Percentiles rank a stretch among this genome's conserved stretches.
Evolutionary conservation across 2,797 vertebrate species (phyloP).

Genomic region (Hippocampus kuda): DNA sequence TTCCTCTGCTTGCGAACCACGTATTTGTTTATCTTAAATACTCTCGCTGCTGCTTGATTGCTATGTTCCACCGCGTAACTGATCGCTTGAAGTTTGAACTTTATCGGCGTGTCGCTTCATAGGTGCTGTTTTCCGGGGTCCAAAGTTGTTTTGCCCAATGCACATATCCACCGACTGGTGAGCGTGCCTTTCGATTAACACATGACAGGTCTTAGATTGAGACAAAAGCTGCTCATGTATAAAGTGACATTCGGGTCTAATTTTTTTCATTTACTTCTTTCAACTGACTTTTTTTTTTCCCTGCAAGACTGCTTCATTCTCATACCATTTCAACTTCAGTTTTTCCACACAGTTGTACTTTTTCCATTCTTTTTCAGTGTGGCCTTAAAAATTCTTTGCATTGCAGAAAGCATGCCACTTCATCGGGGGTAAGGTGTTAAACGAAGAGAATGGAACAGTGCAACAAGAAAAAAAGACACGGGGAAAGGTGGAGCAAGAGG

Average conservation of each 20-base stretch:
- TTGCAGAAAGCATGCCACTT: not conserved
- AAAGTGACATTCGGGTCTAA: not conserved
- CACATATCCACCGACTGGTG: too few relatives aligned
- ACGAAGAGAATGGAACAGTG: not conserved
- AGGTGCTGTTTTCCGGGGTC: too few relatives aligned
- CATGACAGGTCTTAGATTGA: not conserved
- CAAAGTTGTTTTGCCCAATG: too few relatives aligned
- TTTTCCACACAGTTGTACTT: not conserved
- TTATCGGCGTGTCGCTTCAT: too few relatives aligned
- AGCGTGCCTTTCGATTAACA: not conserved
- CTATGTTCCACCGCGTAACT: too few relatives aligned
- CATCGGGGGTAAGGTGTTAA: not conserved
- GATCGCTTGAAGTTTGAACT: too few relatives aligned
- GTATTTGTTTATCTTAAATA: too few relatives aligned
- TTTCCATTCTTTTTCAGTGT: not conserved
- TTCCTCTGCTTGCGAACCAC: too few relatives aligned
- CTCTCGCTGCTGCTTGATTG: too few relatives aligned
- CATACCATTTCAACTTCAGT: not conserved
- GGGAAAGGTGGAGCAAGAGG: constrained; percentile 2
- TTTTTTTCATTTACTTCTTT: not conserved
- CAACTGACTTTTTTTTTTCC: not conserved
- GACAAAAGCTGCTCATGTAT: not conserved
- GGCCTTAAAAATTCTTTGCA: not conserved
- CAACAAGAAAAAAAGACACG: not conserved
- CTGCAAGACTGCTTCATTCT: too few relatives aligned